A percentile compares a stretch with the other conserved stretches of the same genome.
These are phyloP conservation scores for Campoletis raptor DNA, from an alignment of 2,888 invertebrate species.

Conservation along the genomic window DNA sequence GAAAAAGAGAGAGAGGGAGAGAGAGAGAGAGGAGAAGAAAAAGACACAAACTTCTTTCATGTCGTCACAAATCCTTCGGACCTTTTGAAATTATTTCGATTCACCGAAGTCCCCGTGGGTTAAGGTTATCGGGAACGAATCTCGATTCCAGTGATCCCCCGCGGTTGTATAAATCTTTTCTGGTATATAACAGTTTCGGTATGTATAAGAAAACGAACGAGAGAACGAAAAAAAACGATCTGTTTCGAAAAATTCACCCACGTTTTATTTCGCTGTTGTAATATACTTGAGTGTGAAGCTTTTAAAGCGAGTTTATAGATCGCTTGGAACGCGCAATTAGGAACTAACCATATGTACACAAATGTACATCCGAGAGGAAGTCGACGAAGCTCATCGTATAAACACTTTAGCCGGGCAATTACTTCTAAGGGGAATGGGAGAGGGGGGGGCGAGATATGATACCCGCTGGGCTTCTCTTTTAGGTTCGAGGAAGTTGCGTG, in stretches of 20 bases:
- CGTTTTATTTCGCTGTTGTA: background rate
- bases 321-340: slow-evolving; percentile 57
- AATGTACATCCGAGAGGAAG: slow-evolving; percentile 59
- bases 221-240: background rate
- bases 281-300: background rate
- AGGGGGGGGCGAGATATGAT: slow-evolving; percentile 24
- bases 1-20: slow-evolving; percentile 24
- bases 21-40: background rate
- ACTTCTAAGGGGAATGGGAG: slow-evolving; percentile 6
- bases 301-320: slow-evolving; percentile 19
- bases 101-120: slow-evolving; percentile 58
- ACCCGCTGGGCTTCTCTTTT: slow-evolving; percentile 63
- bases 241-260: background rate
- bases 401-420: slow-evolving; percentile 58
- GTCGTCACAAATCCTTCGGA: slow-evolving; percentile 31
- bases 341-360: slow-evolving; percentile 51
- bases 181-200: slow-evolving; percentile 40
- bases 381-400: slow-evolving; percentile 41
- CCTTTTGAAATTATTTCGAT: slow-evolving; percentile 57
- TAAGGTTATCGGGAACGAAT: slow-evolving; percentile 58
- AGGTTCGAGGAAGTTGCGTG: slow-evolving; percentile 70
- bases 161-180: slow-evolving; percentile 51
- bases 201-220: background rate
- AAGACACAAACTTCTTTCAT: background rate
- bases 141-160: slow-evolving; percentile 52